Evolutionary conservation across 2,113 vertebrate genomes (phyloP), one percentile per base, ranked within the genome.

Genomic region (Micronycteris hirsuta): DNA sequence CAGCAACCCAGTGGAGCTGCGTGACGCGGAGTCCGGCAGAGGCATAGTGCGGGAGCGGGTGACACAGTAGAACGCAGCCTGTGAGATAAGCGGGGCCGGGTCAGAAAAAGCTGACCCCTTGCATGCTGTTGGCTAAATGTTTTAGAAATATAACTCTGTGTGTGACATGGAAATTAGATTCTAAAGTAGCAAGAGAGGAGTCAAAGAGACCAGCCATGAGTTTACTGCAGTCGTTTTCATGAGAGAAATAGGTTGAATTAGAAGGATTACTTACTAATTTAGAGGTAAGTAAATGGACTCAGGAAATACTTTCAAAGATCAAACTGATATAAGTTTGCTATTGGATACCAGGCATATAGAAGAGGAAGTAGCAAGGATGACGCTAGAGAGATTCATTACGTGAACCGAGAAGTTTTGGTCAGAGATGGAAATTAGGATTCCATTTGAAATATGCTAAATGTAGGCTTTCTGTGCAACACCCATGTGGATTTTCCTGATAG

Each of bases 291-390:
- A 86, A 68, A 71, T 54, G 38, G 45, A 91, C 41, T 67, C 36
- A 68, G 45, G 45, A 90, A 92, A 74, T 28, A 24, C 41, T 95
- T 96, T 90, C 47, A 93, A 91, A 97, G 17, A 4, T 56, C 71
- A 93, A 94, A 47, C 1, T 67, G 15, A 38, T 1, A n/a, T 43
- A 49, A 47, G 17, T 86, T 95, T 93, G 43, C 31, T 78, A 11
- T 54, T 73, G 17, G 49, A 71, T 58, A 5, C 4, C 22, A 41
- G 38, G 20, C 61, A 20, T 81, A 33, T 71, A 6, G 14, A 93
- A 93, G 93, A 24, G 28, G 15, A 74, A 8, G 45, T 52, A 6
- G 67, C 36, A 76, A 71, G 22, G 58, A 43, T 65, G 52, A 47
- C 24, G 10, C 7, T 24, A 65, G 16, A 26, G 3, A 77, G 77